Evolutionary conservation across 2,113 vertebrate genomes (phyloP).

Genomic region (Fregetta grallaria): DNA sequence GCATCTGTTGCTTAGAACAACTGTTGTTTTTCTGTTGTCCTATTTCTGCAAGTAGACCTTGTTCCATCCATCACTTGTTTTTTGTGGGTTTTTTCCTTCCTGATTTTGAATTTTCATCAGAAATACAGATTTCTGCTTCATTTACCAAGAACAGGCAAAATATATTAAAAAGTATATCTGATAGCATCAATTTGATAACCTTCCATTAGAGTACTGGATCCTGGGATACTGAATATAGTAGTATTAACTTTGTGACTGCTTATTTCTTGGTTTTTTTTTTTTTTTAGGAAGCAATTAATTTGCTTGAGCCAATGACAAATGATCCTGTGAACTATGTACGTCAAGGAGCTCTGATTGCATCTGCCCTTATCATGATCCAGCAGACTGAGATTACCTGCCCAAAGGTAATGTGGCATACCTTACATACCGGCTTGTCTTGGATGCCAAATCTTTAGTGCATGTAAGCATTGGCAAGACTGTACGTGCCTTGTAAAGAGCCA

Average conservation of each 20-base stretch:
- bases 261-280: not conserved
- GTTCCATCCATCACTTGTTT: not conserved
- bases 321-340: constrained; percentile 98
- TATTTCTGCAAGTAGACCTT: not conserved
- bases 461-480: not conserved
- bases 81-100: not conserved
- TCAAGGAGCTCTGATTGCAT: constrained; percentile 95
- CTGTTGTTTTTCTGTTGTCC: not conserved
- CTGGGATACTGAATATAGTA: not conserved
- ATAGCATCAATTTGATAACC: not conserved
- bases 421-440: not conserved
- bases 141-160: not conserved
- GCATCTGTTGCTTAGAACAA: not conserved
- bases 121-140: not conserved
- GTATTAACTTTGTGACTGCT: not conserved
- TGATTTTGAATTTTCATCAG: not conserved
- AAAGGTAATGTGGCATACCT: constrained; percentile 77
- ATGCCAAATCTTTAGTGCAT: not conserved
- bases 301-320: constrained; percentile 98
- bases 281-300: constrained; percentile 94
- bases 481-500: not conserved
- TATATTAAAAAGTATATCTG: not conserved
- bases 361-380: constrained; percentile 98
- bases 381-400: constrained; percentile 97
- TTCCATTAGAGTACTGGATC: not conserved